Percentiles rank a stretch among this genome's conserved stretches.
phyloP scores from a whole-genome alignment of 2,113 vertebrate genomes.

The Candoia aspera region DNA sequence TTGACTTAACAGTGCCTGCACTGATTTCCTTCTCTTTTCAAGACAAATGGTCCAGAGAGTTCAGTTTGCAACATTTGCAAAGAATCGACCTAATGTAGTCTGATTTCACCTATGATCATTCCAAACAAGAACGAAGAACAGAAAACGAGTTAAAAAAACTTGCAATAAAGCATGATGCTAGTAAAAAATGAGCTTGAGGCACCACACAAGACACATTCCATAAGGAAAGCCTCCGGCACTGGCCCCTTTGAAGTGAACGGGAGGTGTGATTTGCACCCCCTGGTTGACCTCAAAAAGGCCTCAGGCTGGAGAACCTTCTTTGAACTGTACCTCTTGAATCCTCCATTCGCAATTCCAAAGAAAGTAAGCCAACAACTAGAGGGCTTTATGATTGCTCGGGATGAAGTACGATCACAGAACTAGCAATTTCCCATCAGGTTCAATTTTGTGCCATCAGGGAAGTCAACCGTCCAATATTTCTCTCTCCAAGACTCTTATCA shows the following conservation, averaged over 20 bases:
- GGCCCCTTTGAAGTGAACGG: neutral
- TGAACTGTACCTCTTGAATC: too few species aligned
- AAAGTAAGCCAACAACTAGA: neutral
- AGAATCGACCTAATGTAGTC: neutral
- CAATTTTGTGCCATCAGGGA: neutral
- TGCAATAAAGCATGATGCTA: neutral
- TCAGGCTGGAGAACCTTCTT: conserved; percentile 5
- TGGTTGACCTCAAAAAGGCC: neutral
- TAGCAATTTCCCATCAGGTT: neutral
- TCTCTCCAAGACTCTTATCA: conserved; percentile 36
- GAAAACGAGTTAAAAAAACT: neutral
- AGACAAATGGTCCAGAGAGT: neutral
- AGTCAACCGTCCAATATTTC: neutral
- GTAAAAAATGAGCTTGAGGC: neutral
- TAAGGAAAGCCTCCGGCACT: neutral
- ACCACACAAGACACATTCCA: neutral
- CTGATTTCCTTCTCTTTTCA: neutral
- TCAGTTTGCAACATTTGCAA: neutral
- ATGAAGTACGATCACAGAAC: conserved; percentile 8
- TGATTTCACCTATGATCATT: neutral
- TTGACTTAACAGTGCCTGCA: neutral
- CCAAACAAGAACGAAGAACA: neutral
- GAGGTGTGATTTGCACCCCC: neutral
- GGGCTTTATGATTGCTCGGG: neutral
- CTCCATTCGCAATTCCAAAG: conserved; percentile 19